These are phyloP conservation scores for Tipula unca DNA, from an alignment of 2,888 invertebrate species.

Conservation along the genomic window DNA sequence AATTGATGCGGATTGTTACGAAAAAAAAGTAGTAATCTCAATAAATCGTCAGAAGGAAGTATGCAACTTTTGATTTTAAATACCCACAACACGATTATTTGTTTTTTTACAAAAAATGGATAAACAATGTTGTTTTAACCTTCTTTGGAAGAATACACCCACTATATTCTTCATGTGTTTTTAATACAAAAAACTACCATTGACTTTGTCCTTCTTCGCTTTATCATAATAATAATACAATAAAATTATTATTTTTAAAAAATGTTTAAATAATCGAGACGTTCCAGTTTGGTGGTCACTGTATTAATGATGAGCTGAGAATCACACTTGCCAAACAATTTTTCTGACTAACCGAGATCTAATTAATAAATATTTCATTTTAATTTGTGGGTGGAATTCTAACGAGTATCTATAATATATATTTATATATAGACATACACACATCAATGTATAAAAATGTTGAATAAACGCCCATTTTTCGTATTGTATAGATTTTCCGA, in stretches of 20 bases:
- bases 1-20: neutral
- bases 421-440: neutral
- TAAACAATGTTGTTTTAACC: neutral
- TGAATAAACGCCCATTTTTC: neutral
- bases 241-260: neutral
- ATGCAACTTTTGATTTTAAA: neutral
- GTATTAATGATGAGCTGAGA: neutral
- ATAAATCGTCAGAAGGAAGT: neutral
- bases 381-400: neutral
- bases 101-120: neutral
- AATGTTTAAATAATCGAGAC: neutral
- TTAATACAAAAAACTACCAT: neutral
- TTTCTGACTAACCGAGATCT: neutral
- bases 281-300: neutral
- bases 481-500: neutral
- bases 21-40: neutral
- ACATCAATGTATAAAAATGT: neutral
- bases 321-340: neutral
- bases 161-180: neutral
- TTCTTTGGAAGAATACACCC: neutral
- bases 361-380: neutral
- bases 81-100: neutral
- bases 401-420: neutral
- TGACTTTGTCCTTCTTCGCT: neutral
- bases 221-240: neutral